Evolutionary conservation across 53 echinoderm and acorn worm species (phyloP).

Genomic region (Temnopleurus reevesii): DNA sequence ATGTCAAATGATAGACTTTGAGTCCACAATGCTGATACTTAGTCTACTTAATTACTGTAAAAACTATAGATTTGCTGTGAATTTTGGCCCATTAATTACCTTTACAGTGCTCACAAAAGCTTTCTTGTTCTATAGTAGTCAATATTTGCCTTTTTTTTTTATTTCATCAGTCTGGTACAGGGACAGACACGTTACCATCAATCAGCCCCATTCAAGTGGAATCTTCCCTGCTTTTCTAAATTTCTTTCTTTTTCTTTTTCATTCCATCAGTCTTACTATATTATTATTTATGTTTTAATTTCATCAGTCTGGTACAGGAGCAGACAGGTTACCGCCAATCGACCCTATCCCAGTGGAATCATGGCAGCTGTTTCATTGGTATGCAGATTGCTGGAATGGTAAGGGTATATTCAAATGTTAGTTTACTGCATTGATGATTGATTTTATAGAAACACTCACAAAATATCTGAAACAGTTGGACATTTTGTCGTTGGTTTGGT

Average conservation of each 20-base stretch:
- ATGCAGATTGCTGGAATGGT: conserved; percentile 96
- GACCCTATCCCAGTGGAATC: conserved; percentile 76
- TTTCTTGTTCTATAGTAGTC: too few relatives aligned
- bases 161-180: conserved; percentile 77
- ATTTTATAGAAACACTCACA: too few relatives aligned
- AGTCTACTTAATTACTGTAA: too few relatives aligned
- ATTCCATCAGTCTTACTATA: not conserved
- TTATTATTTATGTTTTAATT: not conserved
- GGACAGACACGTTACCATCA: conserved; percentile 73
- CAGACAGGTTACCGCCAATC: conserved; percentile 75
- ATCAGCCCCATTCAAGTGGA: conserved; percentile 72
- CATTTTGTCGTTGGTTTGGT: too few relatives aligned
- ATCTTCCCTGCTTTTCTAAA: conserved; percentile 93
- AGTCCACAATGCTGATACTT: too few relatives aligned
- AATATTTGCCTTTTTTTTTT: not conserved
- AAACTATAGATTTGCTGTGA: too few relatives aligned
- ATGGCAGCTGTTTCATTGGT: conserved; percentile 99
- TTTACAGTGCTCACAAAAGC: too few relatives aligned
- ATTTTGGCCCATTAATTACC: too few relatives aligned
- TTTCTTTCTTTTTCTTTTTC: too few relatives aligned
- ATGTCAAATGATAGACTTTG: too few relatives aligned
- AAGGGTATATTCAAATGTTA: conserved; percentile 3
- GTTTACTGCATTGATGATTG: too few relatives aligned
- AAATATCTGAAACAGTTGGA: too few relatives aligned
- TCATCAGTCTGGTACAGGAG: conserved; percentile 81